Percentiles rank a stretch among this genome's conserved stretches.
Evolutionary conservation across 2,888 invertebrate genomes (phyloP).

Genomic region (Ametastegia equiseti): DNA sequence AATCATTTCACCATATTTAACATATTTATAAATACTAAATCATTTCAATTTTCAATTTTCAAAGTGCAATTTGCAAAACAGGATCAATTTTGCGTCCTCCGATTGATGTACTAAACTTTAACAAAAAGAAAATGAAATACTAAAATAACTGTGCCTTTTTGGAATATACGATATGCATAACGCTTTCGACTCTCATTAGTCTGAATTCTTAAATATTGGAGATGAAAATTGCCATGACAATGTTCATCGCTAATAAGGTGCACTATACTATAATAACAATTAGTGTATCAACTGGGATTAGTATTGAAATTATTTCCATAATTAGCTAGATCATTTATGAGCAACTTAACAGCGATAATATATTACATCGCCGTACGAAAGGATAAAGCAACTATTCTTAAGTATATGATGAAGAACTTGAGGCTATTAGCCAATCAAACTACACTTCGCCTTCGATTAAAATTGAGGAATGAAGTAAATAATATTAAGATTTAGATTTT

Average conservation of each 20-base stretch:
- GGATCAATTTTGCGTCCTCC: background rate
- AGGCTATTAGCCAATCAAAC: conserved; percentile 11
- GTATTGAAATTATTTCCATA: conserved; percentile 12
- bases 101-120: background rate
- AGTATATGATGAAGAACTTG: background rate
- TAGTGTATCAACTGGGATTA: background rate
- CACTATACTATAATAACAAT: background rate
- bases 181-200: background rate
- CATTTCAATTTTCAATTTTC: background rate
- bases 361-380: background rate
- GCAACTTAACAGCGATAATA: background rate
- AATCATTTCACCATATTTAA: conserved; percentile 17
- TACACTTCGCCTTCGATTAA: background rate
- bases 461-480: background rate
- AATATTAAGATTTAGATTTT: background rate
- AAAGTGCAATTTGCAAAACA: background rate
- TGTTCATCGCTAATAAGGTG: background rate
- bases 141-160: background rate
- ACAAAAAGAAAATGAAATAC: no score
- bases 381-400: background rate
- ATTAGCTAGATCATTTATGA: background rate
- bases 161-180: background rate
- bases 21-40: background rate
- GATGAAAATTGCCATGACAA: background rate
- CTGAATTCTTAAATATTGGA: background rate